phyloP scores from a whole-genome alignment of 2,113 vertebrate species.

The Gavia stellata region DNA sequence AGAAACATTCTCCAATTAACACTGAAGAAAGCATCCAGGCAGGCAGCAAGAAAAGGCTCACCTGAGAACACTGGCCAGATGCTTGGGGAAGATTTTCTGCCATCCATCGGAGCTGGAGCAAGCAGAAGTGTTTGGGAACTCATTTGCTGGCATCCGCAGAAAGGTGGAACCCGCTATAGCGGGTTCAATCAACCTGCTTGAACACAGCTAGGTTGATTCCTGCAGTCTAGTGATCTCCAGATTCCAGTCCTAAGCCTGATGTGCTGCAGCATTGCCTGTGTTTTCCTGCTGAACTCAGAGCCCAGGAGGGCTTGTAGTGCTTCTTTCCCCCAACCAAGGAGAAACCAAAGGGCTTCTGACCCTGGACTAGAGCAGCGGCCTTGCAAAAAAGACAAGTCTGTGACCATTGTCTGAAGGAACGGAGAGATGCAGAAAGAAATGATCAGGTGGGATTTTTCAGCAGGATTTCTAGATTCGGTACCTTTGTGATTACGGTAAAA shows the following conservation, averaged over 20 bases:
- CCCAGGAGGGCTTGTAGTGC: neutral
- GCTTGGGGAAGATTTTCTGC: neutral
- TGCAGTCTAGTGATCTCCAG: neutral
- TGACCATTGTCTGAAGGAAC: neutral
- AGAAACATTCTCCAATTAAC: neutral
- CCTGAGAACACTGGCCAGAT: neutral
- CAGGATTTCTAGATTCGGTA: no score
- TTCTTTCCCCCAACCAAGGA: neutral
- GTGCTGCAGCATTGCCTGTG: neutral
- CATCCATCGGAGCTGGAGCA: neutral
- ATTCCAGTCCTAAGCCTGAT: neutral
- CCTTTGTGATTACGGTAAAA: no score
- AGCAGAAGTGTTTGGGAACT: neutral
- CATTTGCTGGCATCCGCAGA: neutral
- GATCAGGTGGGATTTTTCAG: neutral
- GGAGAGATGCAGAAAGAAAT: neutral
- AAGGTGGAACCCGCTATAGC: neutral
- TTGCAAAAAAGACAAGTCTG: neutral
- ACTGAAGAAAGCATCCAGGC: neutral
- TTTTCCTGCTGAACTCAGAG: neutral
- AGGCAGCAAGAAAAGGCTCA: neutral
- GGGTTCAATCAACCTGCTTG: no score
- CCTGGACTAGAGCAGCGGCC: neutral
- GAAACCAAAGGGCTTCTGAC: neutral
- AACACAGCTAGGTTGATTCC: neutral